These are phyloP conservation scores for Spialia ferax DNA, from an alignment of 2,888 invertebrate species.

Conservation along the genomic window DNA sequence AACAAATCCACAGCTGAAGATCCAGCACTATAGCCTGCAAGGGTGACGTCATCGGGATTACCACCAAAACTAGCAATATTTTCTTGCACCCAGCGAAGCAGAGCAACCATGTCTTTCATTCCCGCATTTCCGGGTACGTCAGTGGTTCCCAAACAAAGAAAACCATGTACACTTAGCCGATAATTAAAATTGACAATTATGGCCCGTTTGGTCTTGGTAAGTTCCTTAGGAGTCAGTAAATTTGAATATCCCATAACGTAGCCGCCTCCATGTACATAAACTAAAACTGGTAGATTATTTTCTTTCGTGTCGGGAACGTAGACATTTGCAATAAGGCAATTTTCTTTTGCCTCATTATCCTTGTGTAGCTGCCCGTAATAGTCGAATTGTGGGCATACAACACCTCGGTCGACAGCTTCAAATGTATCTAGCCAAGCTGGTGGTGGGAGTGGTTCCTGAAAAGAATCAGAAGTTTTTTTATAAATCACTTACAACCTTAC, in stretches of 20 bases:
- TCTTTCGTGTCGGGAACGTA: conserved; percentile 38
- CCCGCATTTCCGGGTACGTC: conserved; percentile 66
- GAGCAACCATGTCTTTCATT: conserved; percentile 66
- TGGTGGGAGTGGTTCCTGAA: conserved; percentile 1
- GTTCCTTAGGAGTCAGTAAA: not conserved
- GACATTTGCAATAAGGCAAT: conserved; percentile 4
- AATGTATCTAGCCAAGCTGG: not conserved
- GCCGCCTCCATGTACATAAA: not conserved
- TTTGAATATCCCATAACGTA: not conserved
- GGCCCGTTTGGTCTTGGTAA: not conserved
- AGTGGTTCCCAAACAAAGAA: not conserved
- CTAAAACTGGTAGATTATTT: not conserved
- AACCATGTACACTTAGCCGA: not conserved
- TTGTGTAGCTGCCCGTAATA: not conserved
- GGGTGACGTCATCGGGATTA: conserved; percentile 59
- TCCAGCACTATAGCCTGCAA: conserved; percentile 64
- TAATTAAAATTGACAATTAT: conserved; percentile 1
- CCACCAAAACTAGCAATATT: no score
- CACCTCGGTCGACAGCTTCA: conserved; percentile 1
- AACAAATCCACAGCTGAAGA: conserved; percentile 60
- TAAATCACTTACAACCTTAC: no score
- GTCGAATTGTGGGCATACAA: not conserved
- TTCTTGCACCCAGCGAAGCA: conserved; percentile 52
- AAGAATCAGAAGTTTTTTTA: not conserved
- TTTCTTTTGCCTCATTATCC: not conserved